A percentile compares a stretch with the other conserved stretches of the same genome.
phyloP scores from a whole-genome alignment of 2,888 invertebrate species.

The Leptinotarsa tumamoca region DNA sequence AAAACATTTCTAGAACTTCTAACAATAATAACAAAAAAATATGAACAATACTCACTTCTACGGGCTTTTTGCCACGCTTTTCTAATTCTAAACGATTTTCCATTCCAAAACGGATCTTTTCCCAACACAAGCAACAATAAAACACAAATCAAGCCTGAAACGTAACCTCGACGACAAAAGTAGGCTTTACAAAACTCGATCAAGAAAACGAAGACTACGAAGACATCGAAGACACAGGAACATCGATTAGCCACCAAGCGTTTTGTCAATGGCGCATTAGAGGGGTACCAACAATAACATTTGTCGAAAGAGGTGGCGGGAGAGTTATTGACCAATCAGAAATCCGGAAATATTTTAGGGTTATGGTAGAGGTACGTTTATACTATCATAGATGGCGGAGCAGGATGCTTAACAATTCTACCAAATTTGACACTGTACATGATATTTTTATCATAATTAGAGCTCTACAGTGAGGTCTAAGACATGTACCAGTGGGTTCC shows the following conservation, averaged over 20 bases:
- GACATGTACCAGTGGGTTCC: no score
- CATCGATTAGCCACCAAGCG: conserved; percentile 60
- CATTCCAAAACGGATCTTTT: conserved; percentile 70
- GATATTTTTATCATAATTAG: no score
- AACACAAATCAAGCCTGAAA: conserved; percentile 45
- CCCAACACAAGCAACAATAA: conserved; percentile 44
- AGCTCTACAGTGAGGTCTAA: no score
- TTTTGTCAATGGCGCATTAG: conserved; percentile 60
- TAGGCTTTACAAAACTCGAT: conserved; percentile 44
- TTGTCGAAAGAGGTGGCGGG: conserved; percentile 56
- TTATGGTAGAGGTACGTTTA: conserved; percentile 27
- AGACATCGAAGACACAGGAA: conserved; percentile 47
- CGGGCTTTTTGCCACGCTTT: conserved; percentile 89
- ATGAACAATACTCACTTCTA: conserved; percentile 78
- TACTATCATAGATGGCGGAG: not conserved
- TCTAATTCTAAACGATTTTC: conserved; percentile 96
- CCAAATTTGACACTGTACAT: no score
- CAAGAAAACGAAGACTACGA: conserved; percentile 46
- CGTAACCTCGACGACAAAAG: conserved; percentile 55
- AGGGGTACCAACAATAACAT: conserved; percentile 64
- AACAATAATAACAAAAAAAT: conserved; percentile 47
- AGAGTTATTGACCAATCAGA: conserved; percentile 56
- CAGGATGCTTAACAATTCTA: no score
- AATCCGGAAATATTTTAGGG: conserved; percentile 37
- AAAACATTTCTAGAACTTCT: conserved; percentile 47